Evolutionary conservation across 2,113 vertebrate genomes (phyloP).

Genomic region (Thomomys bottae): DNA sequence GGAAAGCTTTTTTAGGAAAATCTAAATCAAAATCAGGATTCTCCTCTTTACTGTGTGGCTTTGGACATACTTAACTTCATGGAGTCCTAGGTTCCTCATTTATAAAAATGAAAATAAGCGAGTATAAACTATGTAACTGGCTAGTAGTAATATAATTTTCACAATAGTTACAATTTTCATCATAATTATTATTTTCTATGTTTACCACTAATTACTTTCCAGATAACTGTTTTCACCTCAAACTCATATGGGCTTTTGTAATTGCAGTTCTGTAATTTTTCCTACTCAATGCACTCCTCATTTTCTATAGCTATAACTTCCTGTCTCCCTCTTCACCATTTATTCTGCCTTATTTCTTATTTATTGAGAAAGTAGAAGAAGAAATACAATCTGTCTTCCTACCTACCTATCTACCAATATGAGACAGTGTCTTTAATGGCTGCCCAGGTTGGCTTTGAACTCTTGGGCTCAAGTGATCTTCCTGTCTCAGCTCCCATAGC

Average conservation of each 20-base stretch:
- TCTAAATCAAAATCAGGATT: constrained; percentile 8
- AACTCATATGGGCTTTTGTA: background rate
- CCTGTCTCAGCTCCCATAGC: background rate
- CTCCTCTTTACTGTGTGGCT: background rate
- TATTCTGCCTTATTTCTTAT: constrained; percentile 43
- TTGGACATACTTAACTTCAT: background rate
- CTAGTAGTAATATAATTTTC: constrained; percentile 1
- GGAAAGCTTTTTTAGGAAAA: constrained; percentile 45
- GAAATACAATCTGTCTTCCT: background rate
- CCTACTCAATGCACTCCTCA: background rate
- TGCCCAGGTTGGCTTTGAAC: background rate
- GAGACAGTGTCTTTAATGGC: background rate
- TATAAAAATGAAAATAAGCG: constrained; percentile 3
- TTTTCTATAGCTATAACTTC: constrained; percentile 18
- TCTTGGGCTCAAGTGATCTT: no score
- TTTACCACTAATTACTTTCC: constrained; percentile 25
- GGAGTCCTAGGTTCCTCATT: background rate
- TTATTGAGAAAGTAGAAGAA: background rate
- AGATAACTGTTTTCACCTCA: background rate
- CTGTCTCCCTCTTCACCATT: background rate
- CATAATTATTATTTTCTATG: background rate
- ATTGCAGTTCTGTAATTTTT: constrained; percentile 1
- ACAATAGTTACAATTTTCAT: constrained; percentile 13
- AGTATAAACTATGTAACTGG: background rate
- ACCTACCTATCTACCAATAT: background rate